Conservation (phyloP, 2,888 invertebrate species). For the Platycheirus albimanus region DNA sequence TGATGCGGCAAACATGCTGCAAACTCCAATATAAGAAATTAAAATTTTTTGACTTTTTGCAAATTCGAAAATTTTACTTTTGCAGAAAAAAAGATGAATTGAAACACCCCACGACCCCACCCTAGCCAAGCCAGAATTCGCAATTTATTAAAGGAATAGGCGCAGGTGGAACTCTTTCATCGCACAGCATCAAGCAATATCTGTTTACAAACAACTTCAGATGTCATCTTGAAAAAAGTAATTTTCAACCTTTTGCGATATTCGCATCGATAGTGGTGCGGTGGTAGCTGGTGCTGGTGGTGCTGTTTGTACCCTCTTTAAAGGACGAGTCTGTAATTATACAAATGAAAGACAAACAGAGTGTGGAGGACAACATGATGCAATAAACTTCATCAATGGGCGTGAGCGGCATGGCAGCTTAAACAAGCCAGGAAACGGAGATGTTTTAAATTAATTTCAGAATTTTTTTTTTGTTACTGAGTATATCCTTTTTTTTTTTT, state of each 20-base stretch:
- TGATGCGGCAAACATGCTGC: conserved; percentile 36
- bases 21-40: conserved; percentile 57
- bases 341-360: conserved; percentile 73
- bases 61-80: conserved; percentile 31
- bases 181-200: conserved; percentile 76
- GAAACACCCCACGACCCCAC: not conserved
- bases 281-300: conserved; percentile 3
- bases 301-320: conserved; percentile 16
- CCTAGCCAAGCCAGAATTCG: conserved; percentile 2
- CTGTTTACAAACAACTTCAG: conserved; percentile 82
- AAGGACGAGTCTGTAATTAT: conserved; percentile 60
- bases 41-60: conserved; percentile 61
- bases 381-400: conserved; percentile 66
- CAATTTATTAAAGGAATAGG: conserved; percentile 21
- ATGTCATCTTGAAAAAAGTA: conserved; percentile 82
- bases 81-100: too few relatives aligned
- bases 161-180: conserved; percentile 66
- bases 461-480: conserved; percentile 34
- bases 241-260: conserved; percentile 78
- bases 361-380: conserved; percentile 66
- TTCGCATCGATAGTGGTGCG: conserved; percentile 60
- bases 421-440: conserved; percentile 35
- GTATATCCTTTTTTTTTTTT: conserved; percentile 45
- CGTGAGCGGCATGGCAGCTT: conserved; percentile 10
- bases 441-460: conserved; percentile 70